Base-by-base conservation (phyloP, 2,888 invertebrate genomes). In the Trichopria drosophilae region DNA sequence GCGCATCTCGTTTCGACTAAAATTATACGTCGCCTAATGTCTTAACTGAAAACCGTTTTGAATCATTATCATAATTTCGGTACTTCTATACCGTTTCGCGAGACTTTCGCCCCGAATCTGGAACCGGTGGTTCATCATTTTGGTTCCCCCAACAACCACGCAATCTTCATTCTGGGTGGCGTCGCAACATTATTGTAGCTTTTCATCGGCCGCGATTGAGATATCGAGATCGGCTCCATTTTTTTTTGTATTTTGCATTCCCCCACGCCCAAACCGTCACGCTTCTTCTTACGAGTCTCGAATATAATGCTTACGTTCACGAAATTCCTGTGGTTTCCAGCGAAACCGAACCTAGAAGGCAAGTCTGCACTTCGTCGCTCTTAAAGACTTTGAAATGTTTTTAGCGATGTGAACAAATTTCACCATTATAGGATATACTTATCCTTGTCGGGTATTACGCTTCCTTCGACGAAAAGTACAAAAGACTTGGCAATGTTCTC, bases 41-140 rank as follows among this genome's bases (percentile, higher is more conserved):
- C 75, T 75, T 75, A 75, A 75, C 75, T 73, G 70, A 73, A 71
- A 73, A 69, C 65, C 60, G 61, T 65, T 60, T 55, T 49, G 66
- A 70, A 72, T 69, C 72, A 75, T 75, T 75, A 75, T 73, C 69
- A 69, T 75, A 75, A 75, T 75, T 75, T 73, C 64, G 69, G 71
- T 67, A 67, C 69, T 69, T 66, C 65, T 62, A 63, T 55, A 54
- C 10, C n/a, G n/a, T n/a, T n/a, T n/a, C n/a, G n/a, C n/a, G n/a
- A n/a, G n/a, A n/a, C n/a, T n/a, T n/a, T n/a, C n/a, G n/a, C n/a
- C n/a, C n/a, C n/a, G n/a, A n/a, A 9, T 24, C 24, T 24, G 6
- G 6, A 9, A 24, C 10, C 10, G 24, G 6, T 24, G 24, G 6
- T 9, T 9, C 15, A 10, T 32, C 32, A 6, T 13, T 32, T 13